Evolutionary conservation across 64 coral and sea anemone species (phyloP), one percentile per base, ranked within the genome.

Genomic region (Catalaphyllia jardinei): DNA sequence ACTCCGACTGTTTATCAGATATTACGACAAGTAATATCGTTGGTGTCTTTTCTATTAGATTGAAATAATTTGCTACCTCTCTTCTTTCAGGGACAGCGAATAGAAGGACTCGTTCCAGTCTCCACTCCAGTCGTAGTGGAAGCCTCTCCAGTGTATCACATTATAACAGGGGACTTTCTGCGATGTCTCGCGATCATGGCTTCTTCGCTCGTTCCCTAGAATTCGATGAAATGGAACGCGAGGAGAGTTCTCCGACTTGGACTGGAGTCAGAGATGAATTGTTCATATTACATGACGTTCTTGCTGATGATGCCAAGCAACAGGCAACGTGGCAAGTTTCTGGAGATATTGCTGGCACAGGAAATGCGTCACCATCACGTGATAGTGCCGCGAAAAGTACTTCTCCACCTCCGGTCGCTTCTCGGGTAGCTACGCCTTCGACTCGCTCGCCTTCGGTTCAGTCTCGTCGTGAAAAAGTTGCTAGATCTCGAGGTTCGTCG

Each of bases 61-160:
- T 83, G 3, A 67, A 18, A 31, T 46, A 59, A 63, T 29, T 4
- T 39, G 29, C 4, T 81, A 18, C 24, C 24, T 72, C 31, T 71
- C 50, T 71, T 69, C 24, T 28, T 27, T 17, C 81, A 85, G 81
- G 81, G 39, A 52, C 35, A 85, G 63, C 81, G 4, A 85, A 52
- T 28, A 49, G 38, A 63, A 67, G 14, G 24, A 51, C 81, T 50
- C 81, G 63, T 4, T 50, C 38, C 35, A 85, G 81, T 67, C 17
- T 42, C 35, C 78, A 64, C 42, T 73, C 77, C 49, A 90, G 89
- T n/a, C 89, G 51, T 52, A 92, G 74, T 42, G 81, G 4, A 28
- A 92, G 90, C 42, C 27, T 78, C 30, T 92, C 90, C 22, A 92
- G 90, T 79, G 82, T 92, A 61, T 92, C 90, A 8, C 29, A 14